Evolutionary conservation across 2,113 vertebrate genomes (phyloP).

Genomic region (Triplophysa dalaica): DNA sequence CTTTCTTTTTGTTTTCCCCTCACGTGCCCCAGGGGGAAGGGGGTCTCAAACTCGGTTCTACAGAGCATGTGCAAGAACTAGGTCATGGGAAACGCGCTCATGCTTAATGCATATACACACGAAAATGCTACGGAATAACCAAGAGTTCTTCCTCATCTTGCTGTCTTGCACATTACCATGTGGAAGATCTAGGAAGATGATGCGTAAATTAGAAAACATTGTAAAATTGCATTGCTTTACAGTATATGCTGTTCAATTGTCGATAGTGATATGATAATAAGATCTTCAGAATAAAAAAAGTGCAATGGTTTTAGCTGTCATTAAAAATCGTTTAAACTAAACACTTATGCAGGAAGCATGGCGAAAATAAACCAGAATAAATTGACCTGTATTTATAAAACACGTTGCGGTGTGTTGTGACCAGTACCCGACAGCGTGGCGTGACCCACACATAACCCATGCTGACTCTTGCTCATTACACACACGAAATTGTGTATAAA

Average conservation of each 20-base stretch:
- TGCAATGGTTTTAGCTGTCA: neutral
- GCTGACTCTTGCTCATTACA: neutral
- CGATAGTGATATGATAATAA: neutral
- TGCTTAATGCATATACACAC: constrained; percentile 40
- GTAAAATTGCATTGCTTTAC: neutral
- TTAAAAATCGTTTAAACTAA: neutral
- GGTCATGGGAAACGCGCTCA: constrained; percentile 53
- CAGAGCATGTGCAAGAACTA: constrained; percentile 46
- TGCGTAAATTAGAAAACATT: neutral
- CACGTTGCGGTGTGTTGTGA: constrained; percentile 12
- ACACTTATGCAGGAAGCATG: neutral
- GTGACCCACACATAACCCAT: neutral
- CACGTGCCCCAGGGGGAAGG: constrained; percentile 38
- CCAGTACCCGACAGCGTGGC: neutral
- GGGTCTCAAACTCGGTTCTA: constrained; percentile 25
- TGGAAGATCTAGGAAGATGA: neutral
- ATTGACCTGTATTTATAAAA: neutral
- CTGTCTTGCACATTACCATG: neutral
- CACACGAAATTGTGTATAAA: neutral
- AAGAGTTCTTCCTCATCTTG: neutral
- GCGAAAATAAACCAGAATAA: neutral
- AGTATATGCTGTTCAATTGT: neutral
- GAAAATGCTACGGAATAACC: neutral
- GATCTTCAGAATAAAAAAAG: neutral
- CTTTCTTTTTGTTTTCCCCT: constrained; percentile 32